Base-by-base conservation (phyloP, 2,888 invertebrate species). In the Perdita meconis region DNA sequence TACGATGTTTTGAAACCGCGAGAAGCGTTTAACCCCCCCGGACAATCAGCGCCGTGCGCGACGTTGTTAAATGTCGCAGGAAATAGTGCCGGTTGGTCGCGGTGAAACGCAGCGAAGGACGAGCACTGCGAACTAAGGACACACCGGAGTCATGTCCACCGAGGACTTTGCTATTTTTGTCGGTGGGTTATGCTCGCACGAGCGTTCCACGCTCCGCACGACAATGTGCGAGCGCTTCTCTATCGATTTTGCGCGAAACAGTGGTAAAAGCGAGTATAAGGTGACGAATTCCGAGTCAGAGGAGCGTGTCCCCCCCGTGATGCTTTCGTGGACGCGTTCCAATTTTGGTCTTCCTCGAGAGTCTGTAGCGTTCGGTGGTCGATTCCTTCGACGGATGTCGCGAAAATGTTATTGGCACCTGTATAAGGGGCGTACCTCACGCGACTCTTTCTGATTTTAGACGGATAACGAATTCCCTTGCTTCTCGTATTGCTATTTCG, bases 191-290 rank as follows among this genome's bases (percentile, higher is more conserved):
- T 69, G 34, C 55, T 78, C 70, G 65, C 70, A 36, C 22, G 63
- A 63, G 63, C 79, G 74, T 66, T 74, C 63, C 69, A 64, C 77
- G 36, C 64, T 65, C 69, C 51, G 36, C 72, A 66, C n/a, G 57
- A 34, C 69, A 70, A 78, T 78, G 82, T 86, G 81, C 80, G 77
- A 80, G 80, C n/a, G n/a, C 82, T 80, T 71, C 81, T 76, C 82
- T 88, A 88, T 88, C 87, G 88, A 88, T 88, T 88, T 88, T 88
- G 83, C 85, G 84, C 86, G 73, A 82, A 78, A 81, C 70, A 42
- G 34, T 40, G 55, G 65, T 75, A 60, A 76, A 65, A 51, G 47
- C 59, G 57, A 63, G 51, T 19, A 16, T 1, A 30, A n/a, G 10
- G 16, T 22, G 19, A 51, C 34, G 22, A 40, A 66, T 59, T 50